Conservation (phyloP, 2,113 vertebrate genomes). For the Azemiops feae region DNA sequence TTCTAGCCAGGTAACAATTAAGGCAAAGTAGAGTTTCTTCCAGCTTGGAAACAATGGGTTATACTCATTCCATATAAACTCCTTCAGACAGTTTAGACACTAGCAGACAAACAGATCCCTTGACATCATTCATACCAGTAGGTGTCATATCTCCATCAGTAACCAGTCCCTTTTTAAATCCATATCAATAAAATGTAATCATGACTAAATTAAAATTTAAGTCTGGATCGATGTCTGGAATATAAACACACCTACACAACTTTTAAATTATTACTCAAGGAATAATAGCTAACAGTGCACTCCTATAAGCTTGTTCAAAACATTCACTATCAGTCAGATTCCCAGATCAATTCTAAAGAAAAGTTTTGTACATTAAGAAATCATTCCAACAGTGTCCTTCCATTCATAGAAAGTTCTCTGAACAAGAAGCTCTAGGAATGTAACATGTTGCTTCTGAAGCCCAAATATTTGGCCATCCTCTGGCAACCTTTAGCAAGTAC, state of each 20-base stretch:
- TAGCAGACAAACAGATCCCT: neutral
- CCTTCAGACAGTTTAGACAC: neutral
- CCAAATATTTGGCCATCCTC: neutral
- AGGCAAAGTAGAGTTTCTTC: neutral
- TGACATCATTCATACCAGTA: neutral
- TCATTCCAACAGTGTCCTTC: neutral
- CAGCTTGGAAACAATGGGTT: neutral
- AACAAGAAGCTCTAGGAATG: neutral
- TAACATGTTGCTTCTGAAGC: neutral
- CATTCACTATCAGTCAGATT: no score
- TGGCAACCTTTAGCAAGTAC: neutral
- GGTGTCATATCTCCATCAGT: neutral
- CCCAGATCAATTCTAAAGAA: neutral
- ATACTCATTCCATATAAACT: neutral
- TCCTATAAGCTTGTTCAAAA: neutral
- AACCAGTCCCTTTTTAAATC: neutral
- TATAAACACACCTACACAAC: neutral
- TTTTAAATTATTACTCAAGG: neutral
- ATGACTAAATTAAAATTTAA: neutral
- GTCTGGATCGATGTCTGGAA: neutral
- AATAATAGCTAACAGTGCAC: neutral
- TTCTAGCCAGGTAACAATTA: neutral
- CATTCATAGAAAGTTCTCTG: neutral
- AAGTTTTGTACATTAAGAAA: neutral
- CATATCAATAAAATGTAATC: neutral